Conservation (phyloP, 2,113 vertebrate species). For the Fulmarus glacialis region DNA sequence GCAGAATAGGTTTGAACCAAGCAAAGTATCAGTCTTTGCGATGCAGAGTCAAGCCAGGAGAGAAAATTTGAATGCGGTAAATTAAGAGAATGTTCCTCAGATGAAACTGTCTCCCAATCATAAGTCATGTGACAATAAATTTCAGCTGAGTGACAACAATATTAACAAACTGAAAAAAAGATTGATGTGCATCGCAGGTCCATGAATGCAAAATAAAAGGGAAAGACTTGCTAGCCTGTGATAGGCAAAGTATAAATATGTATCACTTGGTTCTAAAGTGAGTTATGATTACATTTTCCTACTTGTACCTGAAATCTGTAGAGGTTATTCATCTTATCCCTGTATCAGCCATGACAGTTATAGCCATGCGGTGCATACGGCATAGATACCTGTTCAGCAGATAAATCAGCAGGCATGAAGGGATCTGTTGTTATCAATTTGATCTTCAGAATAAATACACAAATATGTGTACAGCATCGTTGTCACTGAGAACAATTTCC, state of each 20-base stretch:
- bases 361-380: conserved; percentile 12
- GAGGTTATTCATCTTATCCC: conserved; percentile 78
- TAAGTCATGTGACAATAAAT: conserved; percentile 71
- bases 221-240: conserved; percentile 56
- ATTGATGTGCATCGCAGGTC: conserved; percentile 65
- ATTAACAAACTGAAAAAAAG: conserved; percentile 75
- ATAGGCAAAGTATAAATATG: conserved; percentile 77
- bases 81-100: conserved; percentile 53
- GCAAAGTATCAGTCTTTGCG: background rate
- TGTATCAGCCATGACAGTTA: conserved; percentile 74
- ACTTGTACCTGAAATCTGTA: conserved; percentile 74
- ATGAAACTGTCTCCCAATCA: conserved; percentile 47
- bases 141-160: conserved; percentile 73
- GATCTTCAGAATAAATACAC: conserved; percentile 66
- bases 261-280: conserved; percentile 74
- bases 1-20: background rate
- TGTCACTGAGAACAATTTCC: conserved; percentile 26
- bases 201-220: conserved; percentile 59
- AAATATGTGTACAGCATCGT: conserved; percentile 13
- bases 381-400: conserved; percentile 62
- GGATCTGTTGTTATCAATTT: conserved; percentile 77
- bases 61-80: conserved; percentile 51
- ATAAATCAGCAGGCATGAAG: conserved; percentile 73
- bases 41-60: background rate
- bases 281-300: conserved; percentile 80